These are phyloP conservation scores for Arctopsyche grandis DNA, from an alignment of 1,140 invertebrate genomes.

Conservation along the genomic window DNA sequence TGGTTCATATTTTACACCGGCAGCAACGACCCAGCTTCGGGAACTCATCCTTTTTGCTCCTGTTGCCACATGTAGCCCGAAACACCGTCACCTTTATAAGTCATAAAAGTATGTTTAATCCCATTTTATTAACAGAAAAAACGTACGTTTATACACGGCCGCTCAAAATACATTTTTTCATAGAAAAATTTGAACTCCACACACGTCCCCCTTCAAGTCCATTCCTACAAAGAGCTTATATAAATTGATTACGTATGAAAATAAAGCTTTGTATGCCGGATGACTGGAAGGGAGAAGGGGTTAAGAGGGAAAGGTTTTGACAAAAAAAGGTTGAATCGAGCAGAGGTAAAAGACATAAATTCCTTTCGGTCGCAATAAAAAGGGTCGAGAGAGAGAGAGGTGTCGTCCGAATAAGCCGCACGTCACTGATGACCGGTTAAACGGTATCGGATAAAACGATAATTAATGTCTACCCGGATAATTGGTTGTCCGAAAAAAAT, in stretches of 20 bases:
- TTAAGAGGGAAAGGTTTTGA: not conserved
- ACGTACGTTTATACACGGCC: not conserved
- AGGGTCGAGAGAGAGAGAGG: constrained; percentile 23
- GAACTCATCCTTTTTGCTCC: not conserved
- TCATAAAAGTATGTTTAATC: not conserved
- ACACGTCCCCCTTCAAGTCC: not conserved
- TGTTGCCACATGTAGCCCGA: not conserved
- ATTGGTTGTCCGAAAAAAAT: constrained; percentile 11
- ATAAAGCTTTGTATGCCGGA: no score
- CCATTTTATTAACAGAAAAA: not conserved
- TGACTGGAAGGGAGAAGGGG: no score
- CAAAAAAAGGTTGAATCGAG: not conserved
- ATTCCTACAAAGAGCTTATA: no score
- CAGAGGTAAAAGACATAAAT: constrained; percentile 35
- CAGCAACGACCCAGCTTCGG: no score
- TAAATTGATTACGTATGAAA: no score
- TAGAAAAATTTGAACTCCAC: not conserved
- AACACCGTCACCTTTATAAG: not conserved
- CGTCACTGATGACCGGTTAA: constrained; percentile 35
- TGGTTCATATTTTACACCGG: constrained; percentile 39
- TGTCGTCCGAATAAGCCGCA: constrained; percentile 43
- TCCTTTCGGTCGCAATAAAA: constrained; percentile 16
- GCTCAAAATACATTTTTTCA: not conserved
- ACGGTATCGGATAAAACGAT: constrained; percentile 46
- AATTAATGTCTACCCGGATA: constrained; percentile 28